These are phyloP conservation scores for Drosophila quadrilineata DNA, from an alignment of 1,140 invertebrate genomes.

Conservation along the genomic window DNA sequence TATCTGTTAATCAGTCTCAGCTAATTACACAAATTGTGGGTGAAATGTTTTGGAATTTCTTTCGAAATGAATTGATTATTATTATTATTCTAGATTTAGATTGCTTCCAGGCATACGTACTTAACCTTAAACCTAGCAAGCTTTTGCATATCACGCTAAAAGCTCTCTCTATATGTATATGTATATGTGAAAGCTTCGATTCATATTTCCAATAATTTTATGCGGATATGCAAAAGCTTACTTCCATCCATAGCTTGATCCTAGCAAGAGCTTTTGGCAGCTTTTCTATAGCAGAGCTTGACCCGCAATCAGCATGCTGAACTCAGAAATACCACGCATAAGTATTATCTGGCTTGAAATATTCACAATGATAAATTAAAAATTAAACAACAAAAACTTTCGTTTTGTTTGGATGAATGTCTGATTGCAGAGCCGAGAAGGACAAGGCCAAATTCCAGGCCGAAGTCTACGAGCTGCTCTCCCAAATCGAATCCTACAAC, in stretches of 20 bases:
- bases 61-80: constrained; percentile 21
- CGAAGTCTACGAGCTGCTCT: constrained; percentile 96
- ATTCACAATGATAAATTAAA: background rate
- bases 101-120: constrained; percentile 57
- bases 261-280: constrained; percentile 5
- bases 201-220: no score
- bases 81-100: constrained; percentile 33
- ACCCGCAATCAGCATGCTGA: constrained; percentile 13
- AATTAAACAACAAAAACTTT: background rate
- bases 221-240: background rate
- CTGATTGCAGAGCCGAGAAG: constrained; percentile 91
- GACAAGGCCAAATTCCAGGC: constrained; percentile 97
- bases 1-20: no score
- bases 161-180: constrained; percentile 1
- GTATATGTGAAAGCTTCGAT: background rate
- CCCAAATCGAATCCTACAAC: constrained; percentile 94
- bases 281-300: constrained; percentile 34
- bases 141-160: constrained; percentile 27
- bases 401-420: constrained; percentile 69
- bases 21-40: no score
- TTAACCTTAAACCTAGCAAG: constrained; percentile 44
- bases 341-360: constrained; percentile 33
- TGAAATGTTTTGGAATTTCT: constrained; percentile 41
- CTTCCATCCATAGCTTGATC: constrained; percentile 6
- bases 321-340: constrained; percentile 57